A percentile compares a stretch with the other conserved stretches of the same genome.
Evolutionary conservation across 2,113 vertebrate species (phyloP).

Genomic region (Orycteropus afer): DNA sequence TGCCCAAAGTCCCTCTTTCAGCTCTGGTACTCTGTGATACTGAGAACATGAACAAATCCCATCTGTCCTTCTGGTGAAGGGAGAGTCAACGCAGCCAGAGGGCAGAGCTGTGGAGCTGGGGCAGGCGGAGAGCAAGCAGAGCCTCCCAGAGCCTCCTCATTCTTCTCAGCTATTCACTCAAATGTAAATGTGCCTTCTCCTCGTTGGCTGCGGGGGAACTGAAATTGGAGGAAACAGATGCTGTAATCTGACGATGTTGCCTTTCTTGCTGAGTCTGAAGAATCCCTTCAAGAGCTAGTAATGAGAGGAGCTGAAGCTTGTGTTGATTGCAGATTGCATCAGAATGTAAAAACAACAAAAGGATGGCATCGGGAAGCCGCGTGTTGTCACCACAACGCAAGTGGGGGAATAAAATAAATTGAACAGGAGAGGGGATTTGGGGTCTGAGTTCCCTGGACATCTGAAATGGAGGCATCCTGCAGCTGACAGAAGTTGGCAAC

Average conservation of each 20-base stretch:
- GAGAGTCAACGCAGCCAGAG: background rate
- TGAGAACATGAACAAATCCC: background rate
- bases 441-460: background rate
- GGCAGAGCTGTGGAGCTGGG: conserved; percentile 17
- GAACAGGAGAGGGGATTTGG: conserved; percentile 52
- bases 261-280: conserved; percentile 88
- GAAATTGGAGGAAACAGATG: conserved; percentile 82
- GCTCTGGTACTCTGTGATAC: accelerated
- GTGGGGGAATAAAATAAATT: conserved; percentile 15
- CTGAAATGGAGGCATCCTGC: background rate
- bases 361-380: conserved; percentile 76
- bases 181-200: conserved; percentile 47
- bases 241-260: conserved; percentile 79
- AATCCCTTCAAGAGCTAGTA: conserved; percentile 87
- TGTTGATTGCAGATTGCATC: conserved; percentile 82
- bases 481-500: background rate
- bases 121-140: conserved; percentile 40
- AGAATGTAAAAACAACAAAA: conserved; percentile 82
- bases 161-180: conserved; percentile 52
- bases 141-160: background rate
- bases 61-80: background rate
- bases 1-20: too few species aligned
- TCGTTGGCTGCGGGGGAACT: conserved; percentile 70
- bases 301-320: conserved; percentile 83
- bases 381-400: conserved; percentile 27